phyloP scores from a whole-genome alignment of 2,113 vertebrate genomes.

The Cynocephalus volans region DNA sequence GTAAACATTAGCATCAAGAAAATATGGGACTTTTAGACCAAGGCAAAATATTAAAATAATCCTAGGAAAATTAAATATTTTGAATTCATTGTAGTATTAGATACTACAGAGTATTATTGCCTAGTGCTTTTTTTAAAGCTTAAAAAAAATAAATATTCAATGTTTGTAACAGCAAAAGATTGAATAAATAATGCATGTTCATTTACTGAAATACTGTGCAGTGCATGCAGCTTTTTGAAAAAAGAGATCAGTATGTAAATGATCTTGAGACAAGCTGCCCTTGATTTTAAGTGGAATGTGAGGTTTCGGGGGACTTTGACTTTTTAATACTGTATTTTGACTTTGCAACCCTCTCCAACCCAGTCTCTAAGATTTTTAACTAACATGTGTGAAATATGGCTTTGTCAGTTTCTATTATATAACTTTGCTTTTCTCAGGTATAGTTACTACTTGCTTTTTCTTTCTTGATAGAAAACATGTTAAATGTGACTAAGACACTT shows the following conservation, averaged over 20 bases:
- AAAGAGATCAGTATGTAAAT: neutral
- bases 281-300: neutral
- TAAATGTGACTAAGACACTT: neutral
- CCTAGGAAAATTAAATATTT: neutral
- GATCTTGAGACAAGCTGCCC: neutral
- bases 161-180: neutral
- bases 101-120: neutral
- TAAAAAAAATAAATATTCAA: constrained; percentile 23
- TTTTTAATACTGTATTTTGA: neutral
- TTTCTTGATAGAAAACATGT: neutral
- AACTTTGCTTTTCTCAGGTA: constrained; percentile 36
- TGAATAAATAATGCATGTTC: neutral
- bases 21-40: neutral
- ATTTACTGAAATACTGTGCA: neutral
- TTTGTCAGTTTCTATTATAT: neutral
- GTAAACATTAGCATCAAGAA: neutral
- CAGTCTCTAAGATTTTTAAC: neutral
- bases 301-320: neutral
- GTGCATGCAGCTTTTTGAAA: neutral
- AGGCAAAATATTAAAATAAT: constrained; percentile 42
- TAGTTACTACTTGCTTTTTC: constrained; percentile 27
- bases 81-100: neutral
- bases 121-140: neutral
- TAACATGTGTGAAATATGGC: neutral
- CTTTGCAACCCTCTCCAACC: neutral